Percentiles rank a stretch among this genome's conserved stretches.
These are phyloP conservation scores for Protonibea diacanthus DNA, from an alignment of 2,797 vertebrate genomes.

Conservation along the genomic window DNA sequence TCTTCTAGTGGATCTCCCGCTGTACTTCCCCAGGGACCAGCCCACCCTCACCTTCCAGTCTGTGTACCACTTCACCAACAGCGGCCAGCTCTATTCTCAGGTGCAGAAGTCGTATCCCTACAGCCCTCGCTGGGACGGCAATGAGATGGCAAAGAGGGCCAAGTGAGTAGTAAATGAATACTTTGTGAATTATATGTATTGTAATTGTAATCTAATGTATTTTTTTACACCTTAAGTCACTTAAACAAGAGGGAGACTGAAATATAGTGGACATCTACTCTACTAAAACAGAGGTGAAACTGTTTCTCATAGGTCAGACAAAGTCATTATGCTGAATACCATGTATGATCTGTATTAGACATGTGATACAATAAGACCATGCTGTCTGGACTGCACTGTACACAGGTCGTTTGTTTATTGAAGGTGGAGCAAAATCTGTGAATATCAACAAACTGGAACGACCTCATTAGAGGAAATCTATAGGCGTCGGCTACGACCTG, in stretches of 20 bases:
- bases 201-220: too few species aligned
- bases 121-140: slow-evolving; percentile 99
- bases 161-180: slow-evolving; percentile 88
- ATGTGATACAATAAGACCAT: neutral
- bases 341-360: slow-evolving; percentile 4
- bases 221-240: too few species aligned
- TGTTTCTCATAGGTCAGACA: neutral
- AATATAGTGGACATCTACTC: neutral
- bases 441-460: slow-evolving; percentile 10
- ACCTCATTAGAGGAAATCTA: slow-evolving; percentile 37
- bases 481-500: slow-evolving; percentile 43
- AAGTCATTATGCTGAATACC: neutral
- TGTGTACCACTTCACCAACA: slow-evolving; percentile 98
- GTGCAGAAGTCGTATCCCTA: slow-evolving; percentile 98
- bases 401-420: slow-evolving; percentile 12
- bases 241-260: neutral
- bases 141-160: slow-evolving; percentile 99
- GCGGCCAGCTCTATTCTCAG: slow-evolving; percentile 97
- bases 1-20: slow-evolving; percentile 93
- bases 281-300: neutral
- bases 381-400: neutral
- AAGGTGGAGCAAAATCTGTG: too few species aligned
- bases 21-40: slow-evolving; percentile 98
- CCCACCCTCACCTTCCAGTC: slow-evolving; percentile 98
- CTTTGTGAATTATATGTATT: too few species aligned